Percentiles rank a stretch among this genome's conserved stretches.
phyloP scores from a whole-genome alignment of 30 jellyfish, hydroid and myxozoan species.

The Hydractinia echinata region DNA sequence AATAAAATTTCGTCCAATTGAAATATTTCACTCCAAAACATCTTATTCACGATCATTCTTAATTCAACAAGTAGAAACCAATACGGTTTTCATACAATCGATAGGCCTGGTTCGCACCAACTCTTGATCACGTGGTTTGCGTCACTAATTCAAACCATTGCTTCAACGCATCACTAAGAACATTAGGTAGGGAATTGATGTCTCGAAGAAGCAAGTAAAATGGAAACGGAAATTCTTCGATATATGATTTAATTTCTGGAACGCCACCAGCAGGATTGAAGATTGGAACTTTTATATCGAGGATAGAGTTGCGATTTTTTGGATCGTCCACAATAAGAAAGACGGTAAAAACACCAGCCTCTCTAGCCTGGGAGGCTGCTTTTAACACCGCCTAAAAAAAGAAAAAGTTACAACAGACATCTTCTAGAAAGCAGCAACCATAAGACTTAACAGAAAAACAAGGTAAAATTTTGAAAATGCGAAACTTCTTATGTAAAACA shows the following conservation, averaged over 20 bases:
- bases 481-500: no score
- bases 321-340: conserved; percentile 85
- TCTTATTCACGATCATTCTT: no score
- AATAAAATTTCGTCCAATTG: no score
- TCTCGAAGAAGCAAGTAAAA: conserved; percentile 67
- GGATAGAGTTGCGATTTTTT: conserved; percentile 76
- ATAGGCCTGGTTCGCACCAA: no score
- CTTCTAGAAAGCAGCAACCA: no score
- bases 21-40: no score
- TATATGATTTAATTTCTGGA: conserved; percentile 70
- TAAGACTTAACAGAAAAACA: no score
- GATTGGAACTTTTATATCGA: conserved; percentile 83
- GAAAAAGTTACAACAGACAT: not conserved
- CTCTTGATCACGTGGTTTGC: conserved; percentile 12
- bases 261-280: conserved; percentile 65
- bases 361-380: conserved; percentile 70
- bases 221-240: conserved; percentile 92
- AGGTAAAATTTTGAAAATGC: no score
- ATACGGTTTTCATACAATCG: no score
- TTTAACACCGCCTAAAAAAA: conserved; percentile 54
- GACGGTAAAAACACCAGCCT: conserved; percentile 78
- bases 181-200: conserved; percentile 69
- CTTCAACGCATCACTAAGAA: conserved; percentile 76
- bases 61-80: no score
- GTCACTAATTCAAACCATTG: conserved; percentile 93